Percentiles rank a stretch among this genome's conserved stretches.
Evolutionary conservation across 1,140 invertebrate genomes (phyloP).

Genomic region (Leptoteleia sp.): DNA sequence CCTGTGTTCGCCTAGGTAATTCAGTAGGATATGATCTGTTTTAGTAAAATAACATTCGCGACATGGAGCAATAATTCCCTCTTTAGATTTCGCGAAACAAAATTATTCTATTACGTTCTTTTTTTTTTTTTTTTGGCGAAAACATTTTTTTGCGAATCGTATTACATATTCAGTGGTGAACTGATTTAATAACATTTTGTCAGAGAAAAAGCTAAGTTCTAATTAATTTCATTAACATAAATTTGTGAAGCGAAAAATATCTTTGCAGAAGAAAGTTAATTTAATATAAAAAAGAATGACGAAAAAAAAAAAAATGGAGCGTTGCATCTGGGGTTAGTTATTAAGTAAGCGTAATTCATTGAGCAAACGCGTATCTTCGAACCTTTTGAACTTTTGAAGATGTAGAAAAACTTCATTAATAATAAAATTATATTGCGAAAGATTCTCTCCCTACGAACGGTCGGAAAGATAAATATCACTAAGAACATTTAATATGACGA

Average conservation of each 20-base stretch:
- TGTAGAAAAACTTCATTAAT: slow-evolving; percentile 33
- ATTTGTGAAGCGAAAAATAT: background rate
- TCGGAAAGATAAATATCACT: slow-evolving; percentile 43
- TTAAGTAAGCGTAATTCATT: slow-evolving; percentile 8
- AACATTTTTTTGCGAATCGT: slow-evolving; percentile 2
- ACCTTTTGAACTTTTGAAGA: slow-evolving; percentile 12
- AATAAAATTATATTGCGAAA: slow-evolving; percentile 28
- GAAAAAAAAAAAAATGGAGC: background rate
- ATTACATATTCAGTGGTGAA: background rate
- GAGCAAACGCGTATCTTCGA: slow-evolving; percentile 3
- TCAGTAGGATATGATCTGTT: slow-evolving; percentile 62
- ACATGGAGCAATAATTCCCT: slow-evolving; percentile 49
- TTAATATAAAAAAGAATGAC: no score
- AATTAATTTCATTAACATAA: slow-evolving; percentile 31
- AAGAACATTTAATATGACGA: slow-evolving; percentile 40
- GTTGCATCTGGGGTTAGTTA: background rate
- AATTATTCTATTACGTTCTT: slow-evolving; percentile 40
- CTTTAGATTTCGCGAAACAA: slow-evolving; percentile 21
- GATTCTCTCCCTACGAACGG: slow-evolving; percentile 9
- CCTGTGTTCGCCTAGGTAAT: slow-evolving; percentile 60
- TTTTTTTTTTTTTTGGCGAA: slow-evolving; percentile 1
- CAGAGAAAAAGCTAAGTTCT: background rate
- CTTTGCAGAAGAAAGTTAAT: slow-evolving; percentile 5
- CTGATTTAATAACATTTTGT: slow-evolving; percentile 7
- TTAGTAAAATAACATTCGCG: slow-evolving; percentile 55